A percentile compares a stretch with the other conserved stretches of the same genome.
phyloP scores from a whole-genome alignment of 2,797 vertebrate genomes.

The Tarsius wallacei region DNA sequence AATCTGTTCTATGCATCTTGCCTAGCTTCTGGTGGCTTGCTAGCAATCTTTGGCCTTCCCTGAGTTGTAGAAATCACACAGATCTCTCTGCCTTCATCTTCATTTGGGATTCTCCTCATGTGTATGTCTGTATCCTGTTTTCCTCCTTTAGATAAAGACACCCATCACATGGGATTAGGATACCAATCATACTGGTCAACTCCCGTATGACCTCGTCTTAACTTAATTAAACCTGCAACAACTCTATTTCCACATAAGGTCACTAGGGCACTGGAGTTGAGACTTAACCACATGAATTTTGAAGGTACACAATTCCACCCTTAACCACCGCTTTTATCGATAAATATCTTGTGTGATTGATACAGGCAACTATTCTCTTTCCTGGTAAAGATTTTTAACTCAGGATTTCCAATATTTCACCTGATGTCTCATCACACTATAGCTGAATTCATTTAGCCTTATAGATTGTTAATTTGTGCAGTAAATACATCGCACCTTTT shows the following conservation, averaged over 20 bases:
- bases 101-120: not conserved
- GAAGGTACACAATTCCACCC: not conserved
- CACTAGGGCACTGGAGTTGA: not conserved
- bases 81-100: not conserved
- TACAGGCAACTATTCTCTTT: not conserved
- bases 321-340: not conserved
- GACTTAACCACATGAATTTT: not conserved
- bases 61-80: not conserved
- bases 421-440: not conserved
- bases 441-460: not conserved
- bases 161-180: not conserved
- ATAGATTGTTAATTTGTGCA: not conserved
- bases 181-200: not conserved
- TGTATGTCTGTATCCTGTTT: not conserved
- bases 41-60: not conserved
- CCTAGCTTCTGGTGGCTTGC: not conserved
- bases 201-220: not conserved
- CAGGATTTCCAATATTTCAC: not conserved
- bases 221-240: not conserved
- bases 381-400: not conserved
- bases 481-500: not conserved
- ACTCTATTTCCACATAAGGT: not conserved
- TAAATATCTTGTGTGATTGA: not conserved
- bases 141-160: not conserved
- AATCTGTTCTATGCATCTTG: not conserved